phyloP scores from a whole-genome alignment of 2,113 vertebrate genomes.

The Polypterus senegalus region DNA sequence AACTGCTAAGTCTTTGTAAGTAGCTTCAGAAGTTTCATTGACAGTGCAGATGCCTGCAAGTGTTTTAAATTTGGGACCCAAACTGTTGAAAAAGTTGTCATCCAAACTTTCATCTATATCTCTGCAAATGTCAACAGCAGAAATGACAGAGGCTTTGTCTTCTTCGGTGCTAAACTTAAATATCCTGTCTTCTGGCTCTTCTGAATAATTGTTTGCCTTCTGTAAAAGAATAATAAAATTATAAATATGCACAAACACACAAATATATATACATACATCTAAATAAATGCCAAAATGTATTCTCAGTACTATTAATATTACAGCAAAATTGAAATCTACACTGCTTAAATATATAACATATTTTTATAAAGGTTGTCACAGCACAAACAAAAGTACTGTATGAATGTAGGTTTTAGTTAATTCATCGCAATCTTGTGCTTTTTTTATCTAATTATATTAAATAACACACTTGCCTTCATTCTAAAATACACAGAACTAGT shows the following conservation, averaged over 20 bases:
- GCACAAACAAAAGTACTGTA: too few species aligned
- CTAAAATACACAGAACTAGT: too few species aligned
- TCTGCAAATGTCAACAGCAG: constrained; percentile 72
- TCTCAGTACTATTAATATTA: too few species aligned
- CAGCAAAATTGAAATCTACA: too few species aligned
- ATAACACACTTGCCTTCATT: too few species aligned
- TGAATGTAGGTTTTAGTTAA: too few species aligned
- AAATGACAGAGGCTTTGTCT: constrained; percentile 55
- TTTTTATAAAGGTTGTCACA: too few species aligned
- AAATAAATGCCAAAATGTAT: too few species aligned
- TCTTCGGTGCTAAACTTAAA: constrained; percentile 70
- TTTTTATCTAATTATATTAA: too few species aligned
- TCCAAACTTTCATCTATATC: constrained; percentile 67
- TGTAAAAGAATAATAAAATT: constrained; percentile 35
- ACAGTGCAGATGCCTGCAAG: constrained; percentile 77
- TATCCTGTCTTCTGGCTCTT: constrained; percentile 52
- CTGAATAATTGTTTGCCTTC: constrained; percentile 61
- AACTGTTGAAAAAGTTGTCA: constrained; percentile 67
- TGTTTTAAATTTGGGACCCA: constrained; percentile 80
- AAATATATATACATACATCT: neutral
- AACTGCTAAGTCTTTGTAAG: constrained; percentile 11
- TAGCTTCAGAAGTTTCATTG: constrained; percentile 27
- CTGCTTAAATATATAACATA: too few species aligned
- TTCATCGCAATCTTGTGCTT: too few species aligned
- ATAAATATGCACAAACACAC: constrained; percentile 4